These are phyloP conservation scores for Pangasianodon hypophthalmus DNA, from an alignment of 2,113 vertebrate genomes.

Conservation along the genomic window DNA sequence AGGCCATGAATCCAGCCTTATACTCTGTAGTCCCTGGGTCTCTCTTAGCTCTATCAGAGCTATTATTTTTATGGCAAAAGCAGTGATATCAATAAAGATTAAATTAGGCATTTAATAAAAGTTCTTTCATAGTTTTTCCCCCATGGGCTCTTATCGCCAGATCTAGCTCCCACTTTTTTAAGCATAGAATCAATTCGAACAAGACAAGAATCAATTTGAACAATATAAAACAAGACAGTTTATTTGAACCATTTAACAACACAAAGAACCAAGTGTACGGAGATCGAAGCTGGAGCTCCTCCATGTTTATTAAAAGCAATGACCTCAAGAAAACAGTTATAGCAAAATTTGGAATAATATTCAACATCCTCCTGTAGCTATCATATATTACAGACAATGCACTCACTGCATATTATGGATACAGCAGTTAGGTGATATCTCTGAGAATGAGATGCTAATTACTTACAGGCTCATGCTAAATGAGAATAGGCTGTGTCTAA, in stretches of 20 bases:
- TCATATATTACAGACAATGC: conserved; percentile 43
- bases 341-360: neutral
- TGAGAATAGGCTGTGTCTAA: conserved; percentile 57
- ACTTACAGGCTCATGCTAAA: conserved; percentile 55
- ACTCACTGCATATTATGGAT: conserved; percentile 42
- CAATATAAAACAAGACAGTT: neutral
- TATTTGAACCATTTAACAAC: conserved; percentile 21
- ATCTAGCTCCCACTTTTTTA: neutral
- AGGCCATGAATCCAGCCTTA: neutral
- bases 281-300: conserved; percentile 38
- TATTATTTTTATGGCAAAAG: conserved; percentile 27
- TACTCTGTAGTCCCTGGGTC: neutral
- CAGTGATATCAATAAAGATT: conserved; percentile 33
- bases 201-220: conserved; percentile 11
- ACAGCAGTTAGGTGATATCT: conserved; percentile 46
- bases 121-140: conserved; percentile 6
- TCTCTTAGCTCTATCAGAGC: neutral
- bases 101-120: conserved; percentile 41
- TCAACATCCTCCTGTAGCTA: neutral
- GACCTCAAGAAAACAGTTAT: conserved; percentile 30
- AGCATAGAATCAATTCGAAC: conserved; percentile 15
- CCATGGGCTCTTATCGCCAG: neutral
- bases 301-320: conserved; percentile 33
- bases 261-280: conserved; percentile 12
- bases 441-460: conserved; percentile 56